Evolutionary conservation across 2,888 invertebrate species (phyloP).

Genomic region (Oegoconia quadripuncta): DNA sequence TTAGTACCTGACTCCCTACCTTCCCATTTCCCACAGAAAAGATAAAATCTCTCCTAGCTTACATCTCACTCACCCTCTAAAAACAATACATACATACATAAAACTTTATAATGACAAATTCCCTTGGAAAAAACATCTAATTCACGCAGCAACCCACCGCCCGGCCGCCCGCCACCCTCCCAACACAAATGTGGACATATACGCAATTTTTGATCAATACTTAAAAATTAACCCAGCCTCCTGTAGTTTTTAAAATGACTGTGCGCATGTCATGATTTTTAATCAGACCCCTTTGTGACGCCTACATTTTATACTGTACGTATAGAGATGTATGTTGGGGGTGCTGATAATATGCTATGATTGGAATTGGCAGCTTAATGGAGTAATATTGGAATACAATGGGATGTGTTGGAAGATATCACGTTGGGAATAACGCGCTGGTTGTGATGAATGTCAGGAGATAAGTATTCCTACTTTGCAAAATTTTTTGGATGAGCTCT

Average conservation of each 20-base stretch:
- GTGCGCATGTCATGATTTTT: slow-evolving; percentile 79
- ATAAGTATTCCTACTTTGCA: no score
- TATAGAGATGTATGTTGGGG: slow-evolving; percentile 30
- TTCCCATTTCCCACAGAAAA: no score
- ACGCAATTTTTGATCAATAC: slow-evolving; percentile 80
- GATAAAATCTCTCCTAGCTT: no score
- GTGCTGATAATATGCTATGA: slow-evolving; percentile 22
- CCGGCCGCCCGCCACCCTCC: slow-evolving; percentile 24
- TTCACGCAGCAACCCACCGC: slow-evolving; percentile 50
- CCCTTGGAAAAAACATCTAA: slow-evolving; percentile 63
- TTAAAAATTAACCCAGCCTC: slow-evolving; percentile 78
- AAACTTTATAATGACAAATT: slow-evolving; percentile 68
- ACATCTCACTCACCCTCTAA: no score
- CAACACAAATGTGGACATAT: slow-evolving; percentile 40
- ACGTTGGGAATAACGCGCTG: neutral
- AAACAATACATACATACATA: slow-evolving; percentile 7
- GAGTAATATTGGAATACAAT: slow-evolving; percentile 6
- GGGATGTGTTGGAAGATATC: neutral
- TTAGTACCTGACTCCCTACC: no score
- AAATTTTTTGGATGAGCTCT: no score
- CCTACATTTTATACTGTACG: slow-evolving; percentile 41
- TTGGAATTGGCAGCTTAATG: slow-evolving; percentile 5
- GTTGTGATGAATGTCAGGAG: no score
- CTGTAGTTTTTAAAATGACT: slow-evolving; percentile 77
- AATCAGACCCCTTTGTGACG: slow-evolving; percentile 71